phyloP scores from a whole-genome alignment of 2,113 vertebrate species.

The Salvator merianae region DNA sequence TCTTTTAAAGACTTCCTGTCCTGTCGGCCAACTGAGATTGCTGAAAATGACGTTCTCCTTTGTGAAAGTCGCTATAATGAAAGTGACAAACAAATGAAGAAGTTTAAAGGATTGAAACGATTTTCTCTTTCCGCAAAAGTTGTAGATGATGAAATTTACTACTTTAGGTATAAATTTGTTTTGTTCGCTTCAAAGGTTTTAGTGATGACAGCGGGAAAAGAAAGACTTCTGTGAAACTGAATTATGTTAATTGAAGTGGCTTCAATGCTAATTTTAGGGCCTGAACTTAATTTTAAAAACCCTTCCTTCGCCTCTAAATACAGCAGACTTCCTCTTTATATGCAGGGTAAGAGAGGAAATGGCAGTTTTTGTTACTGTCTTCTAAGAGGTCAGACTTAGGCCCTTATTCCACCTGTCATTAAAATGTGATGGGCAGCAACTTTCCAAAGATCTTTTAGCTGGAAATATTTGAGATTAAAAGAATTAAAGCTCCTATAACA shows the following conservation, averaged over 20 bases:
- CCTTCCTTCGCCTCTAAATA: background rate
- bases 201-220: background rate
- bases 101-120: slow-evolving; percentile 96
- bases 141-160: slow-evolving; percentile 97
- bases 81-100: slow-evolving; percentile 98
- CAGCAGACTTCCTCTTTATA: background rate
- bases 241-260: background rate
- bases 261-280: background rate
- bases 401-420: background rate
- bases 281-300: background rate
- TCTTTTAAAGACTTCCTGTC: slow-evolving; percentile 98
- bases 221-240: background rate
- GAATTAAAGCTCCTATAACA: background rate
- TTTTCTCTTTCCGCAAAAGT: slow-evolving; percentile 98
- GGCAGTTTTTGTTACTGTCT: background rate
- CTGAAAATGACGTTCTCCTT: slow-evolving; percentile 92
- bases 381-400: background rate
- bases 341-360: background rate
- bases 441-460: background rate
- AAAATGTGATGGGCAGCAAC: too few species aligned
- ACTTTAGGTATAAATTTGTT: slow-evolving; percentile 85
- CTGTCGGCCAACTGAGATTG: slow-evolving; percentile 94
- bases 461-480: background rate
- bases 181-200: slow-evolving; percentile 1
- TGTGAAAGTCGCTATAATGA: slow-evolving; percentile 99